Conservation (phyloP, 1,140 invertebrate genomes). For the Drosophila melanica region DNA sequence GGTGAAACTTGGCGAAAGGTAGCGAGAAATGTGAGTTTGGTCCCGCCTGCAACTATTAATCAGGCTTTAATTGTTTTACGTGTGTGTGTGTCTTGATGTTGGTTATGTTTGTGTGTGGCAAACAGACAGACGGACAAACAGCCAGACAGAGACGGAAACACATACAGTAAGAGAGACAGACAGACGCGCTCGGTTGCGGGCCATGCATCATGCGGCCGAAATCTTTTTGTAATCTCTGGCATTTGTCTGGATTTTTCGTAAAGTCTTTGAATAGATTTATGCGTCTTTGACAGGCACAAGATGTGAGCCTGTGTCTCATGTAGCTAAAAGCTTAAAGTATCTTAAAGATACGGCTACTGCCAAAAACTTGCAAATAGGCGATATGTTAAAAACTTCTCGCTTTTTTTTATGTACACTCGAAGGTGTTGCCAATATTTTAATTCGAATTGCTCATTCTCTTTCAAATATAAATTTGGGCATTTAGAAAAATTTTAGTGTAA, state of each 20-base stretch:
- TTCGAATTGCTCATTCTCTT: not conserved
- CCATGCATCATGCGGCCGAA: slow-evolving; percentile 80
- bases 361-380: slow-evolving; percentile 32
- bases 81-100: slow-evolving; percentile 54
- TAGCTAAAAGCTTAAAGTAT: slow-evolving; percentile 63
- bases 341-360: slow-evolving; percentile 63
- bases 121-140: slow-evolving; percentile 32
- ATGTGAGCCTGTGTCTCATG: slow-evolving; percentile 63
- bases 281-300: slow-evolving; percentile 78
- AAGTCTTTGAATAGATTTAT: slow-evolving; percentile 83
- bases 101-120: slow-evolving; percentile 62
- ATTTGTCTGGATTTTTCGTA: slow-evolving; percentile 81
- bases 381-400: slow-evolving; percentile 6
- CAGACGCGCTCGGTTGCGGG: slow-evolving; percentile 44
- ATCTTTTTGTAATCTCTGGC: slow-evolving; percentile 83
- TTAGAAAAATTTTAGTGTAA: no score
- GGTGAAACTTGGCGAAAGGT: slow-evolving; percentile 72
- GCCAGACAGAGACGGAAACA: slow-evolving; percentile 3
- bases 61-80: slow-evolving; percentile 80
- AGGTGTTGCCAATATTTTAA: not conserved
- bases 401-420: not conserved
- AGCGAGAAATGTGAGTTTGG: slow-evolving; percentile 62
- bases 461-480: no score
- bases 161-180: not conserved
- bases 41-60: slow-evolving; percentile 75